Evolutionary conservation across 2,888 invertebrate species (phyloP), one percentile per base, ranked within the genome.

Genomic region (Hemistola chrysoprasaria): DNA sequence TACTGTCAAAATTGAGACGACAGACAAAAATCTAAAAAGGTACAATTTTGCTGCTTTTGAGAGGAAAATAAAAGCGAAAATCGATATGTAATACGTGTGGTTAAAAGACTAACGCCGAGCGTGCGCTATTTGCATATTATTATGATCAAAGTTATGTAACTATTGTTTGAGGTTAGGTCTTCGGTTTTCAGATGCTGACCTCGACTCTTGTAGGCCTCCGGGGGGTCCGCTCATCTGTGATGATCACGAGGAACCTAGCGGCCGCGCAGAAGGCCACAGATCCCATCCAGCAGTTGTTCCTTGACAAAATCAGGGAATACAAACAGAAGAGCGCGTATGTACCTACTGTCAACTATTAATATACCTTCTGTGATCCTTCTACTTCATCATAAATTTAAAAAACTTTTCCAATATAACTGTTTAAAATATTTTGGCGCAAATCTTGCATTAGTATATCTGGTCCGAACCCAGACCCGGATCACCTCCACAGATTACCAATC

Each of bases 221-320:
- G 62, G 86, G 82, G 27, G 82, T 83, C 34, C 87, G 90, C 50
- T 66, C 80, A 39, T 89, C 90, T 8, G 78, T 86, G 9, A 78
- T 92, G 50, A 80, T 90, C 54, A 91, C 91, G 36, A 91, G 95
- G 43, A 95, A 94, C 76, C 81, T 96, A 63, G 95, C 95, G 39
- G 90, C 95, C 29, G 78, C 92, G 32, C 93, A 93, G 26, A 95
- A 94, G 74, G 94, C 92, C 1, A 82, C 90, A 1, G 98, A 98
- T 76, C 98, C 98, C 2, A 96, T 98, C 67, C 98, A 98, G 78
- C 95, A 98, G 78, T 85, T 98, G 33, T 98, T 98, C 79, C 76
- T 98, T 23, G 96, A 98, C 57, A 98, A 98, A 92, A 91, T 98
- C 56, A 91, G 93, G 50, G 97, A 98, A 85, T 98, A 97, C 90